Base-by-base conservation (phyloP, 53 echinoderm and acorn worm species). In the Hippasteria phrygiana region DNA sequence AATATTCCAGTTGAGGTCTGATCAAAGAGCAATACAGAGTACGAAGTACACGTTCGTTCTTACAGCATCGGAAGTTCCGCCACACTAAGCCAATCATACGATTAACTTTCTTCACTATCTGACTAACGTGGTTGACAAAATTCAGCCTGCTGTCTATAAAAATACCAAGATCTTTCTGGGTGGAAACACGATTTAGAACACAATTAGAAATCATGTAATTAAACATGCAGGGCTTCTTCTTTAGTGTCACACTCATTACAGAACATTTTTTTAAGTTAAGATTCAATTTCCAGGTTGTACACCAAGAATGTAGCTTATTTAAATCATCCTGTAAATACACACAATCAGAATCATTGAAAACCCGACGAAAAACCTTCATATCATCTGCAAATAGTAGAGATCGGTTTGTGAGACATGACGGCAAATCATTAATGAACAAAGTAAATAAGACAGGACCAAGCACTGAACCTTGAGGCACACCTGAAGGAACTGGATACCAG, bases 311-410 rank as follows among this genome's bases (percentile, higher is more conserved):
- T 55, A 55, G 41, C 10, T 43, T 45, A 26, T 24, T 47, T 43
- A 43, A 74, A 45, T 42, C 43, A 74, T 14, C 24, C 43, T 74
- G 31, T 74, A 22, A 45, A 41, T n/a, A 45, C 12, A 74, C 62
- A 38, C 41, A 56, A 36, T 80, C 34, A 35, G 34, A n/a, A 86
- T 86, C 36, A 34, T 37, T 31, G 46, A 70, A 51, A 43, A 71
- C 65, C 65, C 26, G 71, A 51, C 87, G 36, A 16, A 86, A 86
- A 47, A 86, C 71, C 33, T 70, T 45, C 35, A 70, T 86, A 39
- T 41, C 72, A 71, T 86, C 86, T 43, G 86, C 86, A 71, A 86
- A 86, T 11, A 71, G 46, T 63, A 71, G 20, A 17, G 71, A 86
- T 72, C 50, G 31, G 11, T 65, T 65, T 39, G 72, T 71, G 39